Conservation (phyloP, 2,888 invertebrate genomes). For the Ormia ochracea region DNA sequence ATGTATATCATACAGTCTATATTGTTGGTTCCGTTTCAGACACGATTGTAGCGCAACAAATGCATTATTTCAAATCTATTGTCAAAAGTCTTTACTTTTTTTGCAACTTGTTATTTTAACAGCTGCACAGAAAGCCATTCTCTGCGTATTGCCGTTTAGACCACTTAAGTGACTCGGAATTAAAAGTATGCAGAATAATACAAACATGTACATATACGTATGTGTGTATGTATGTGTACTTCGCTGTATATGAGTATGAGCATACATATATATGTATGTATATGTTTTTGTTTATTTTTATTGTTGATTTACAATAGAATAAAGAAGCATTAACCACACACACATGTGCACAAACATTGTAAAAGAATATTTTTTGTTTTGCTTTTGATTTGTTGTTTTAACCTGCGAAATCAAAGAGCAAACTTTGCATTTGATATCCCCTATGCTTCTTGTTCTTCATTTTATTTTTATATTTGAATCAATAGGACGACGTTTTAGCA, state of each 20-base stretch:
- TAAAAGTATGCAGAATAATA: neutral
- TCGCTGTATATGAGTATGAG: too few relatives aligned
- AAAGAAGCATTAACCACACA: constrained; percentile 18
- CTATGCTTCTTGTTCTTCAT: neutral
- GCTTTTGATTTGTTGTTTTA: constrained; percentile 5
- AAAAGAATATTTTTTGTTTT: neutral
- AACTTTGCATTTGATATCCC: neutral
- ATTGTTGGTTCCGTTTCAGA: too few relatives aligned
- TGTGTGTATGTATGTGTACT: too few relatives aligned
- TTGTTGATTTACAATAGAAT: constrained; percentile 27
- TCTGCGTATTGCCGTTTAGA: constrained; percentile 21
- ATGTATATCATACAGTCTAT: too few relatives aligned
- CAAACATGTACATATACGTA: too few relatives aligned
- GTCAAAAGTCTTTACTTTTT: constrained; percentile 1
- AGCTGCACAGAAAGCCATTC: neutral
- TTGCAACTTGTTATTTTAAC: constrained; percentile 3
- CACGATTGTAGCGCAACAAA: constrained; percentile 28
- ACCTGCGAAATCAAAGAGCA: constrained; percentile 26
- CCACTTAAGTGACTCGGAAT: constrained; percentile 2
- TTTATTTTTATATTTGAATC: constrained; percentile 2
- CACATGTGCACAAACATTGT: constrained; percentile 20
- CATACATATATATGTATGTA: too few relatives aligned
- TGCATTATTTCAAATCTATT: constrained; percentile 26
- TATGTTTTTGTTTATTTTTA: neutral
- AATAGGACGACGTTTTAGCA: constrained; percentile 7